Conservation (phyloP, 2,888 invertebrate genomes). For the Saturnia pavonia region DNA sequence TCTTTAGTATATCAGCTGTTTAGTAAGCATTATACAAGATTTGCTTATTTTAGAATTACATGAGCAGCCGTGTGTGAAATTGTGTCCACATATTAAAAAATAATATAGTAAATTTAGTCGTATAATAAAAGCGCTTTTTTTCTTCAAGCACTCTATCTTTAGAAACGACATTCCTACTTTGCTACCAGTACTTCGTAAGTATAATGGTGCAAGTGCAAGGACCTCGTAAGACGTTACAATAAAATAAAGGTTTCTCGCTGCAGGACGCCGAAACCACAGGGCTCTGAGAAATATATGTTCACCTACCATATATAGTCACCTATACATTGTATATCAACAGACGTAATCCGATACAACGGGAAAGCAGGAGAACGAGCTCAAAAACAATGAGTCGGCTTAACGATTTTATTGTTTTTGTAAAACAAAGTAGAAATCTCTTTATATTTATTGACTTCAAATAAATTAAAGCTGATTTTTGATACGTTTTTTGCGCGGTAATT, state of each 20-base stretch:
- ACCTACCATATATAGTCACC: conserved; percentile 39
- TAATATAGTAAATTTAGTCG: neutral
- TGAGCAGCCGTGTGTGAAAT: too few relatives aligned
- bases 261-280: conserved; percentile 58
- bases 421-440: conserved; percentile 18
- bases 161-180: conserved; percentile 17
- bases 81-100: too few relatives aligned
- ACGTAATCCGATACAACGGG: conserved; percentile 47
- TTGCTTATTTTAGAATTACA: too few relatives aligned
- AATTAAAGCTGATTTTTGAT: neutral
- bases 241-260: conserved; percentile 62
- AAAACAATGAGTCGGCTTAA: conserved; percentile 45
- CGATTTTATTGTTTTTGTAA: conserved; percentile 34
- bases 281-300: conserved; percentile 40
- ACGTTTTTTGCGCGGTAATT: neutral
- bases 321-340: conserved; percentile 39
- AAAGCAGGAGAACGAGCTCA: conserved; percentile 31
- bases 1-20: too few relatives aligned
- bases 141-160: neutral
- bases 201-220: conserved; percentile 55
- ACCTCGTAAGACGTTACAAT: conserved; percentile 61
- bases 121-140: conserved; percentile 17
- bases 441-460: neutral
- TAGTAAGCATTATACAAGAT: too few relatives aligned
- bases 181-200: conserved; percentile 28